Evolutionary conservation across 1,140 invertebrate genomes (phyloP).

Genomic region (Varroa destructor): DNA sequence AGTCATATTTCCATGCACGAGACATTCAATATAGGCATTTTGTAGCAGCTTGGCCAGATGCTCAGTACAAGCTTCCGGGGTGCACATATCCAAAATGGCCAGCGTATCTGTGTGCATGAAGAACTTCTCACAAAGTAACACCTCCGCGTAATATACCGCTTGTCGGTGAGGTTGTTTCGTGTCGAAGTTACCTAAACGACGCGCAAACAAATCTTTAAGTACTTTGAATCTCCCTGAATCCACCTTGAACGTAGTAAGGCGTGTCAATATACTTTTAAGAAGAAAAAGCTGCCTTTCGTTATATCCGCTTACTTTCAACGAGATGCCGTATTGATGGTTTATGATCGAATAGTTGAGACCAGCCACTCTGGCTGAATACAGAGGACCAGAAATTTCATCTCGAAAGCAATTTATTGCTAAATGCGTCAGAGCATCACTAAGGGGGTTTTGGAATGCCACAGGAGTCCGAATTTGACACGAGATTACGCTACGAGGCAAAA

Average conservation of each 20-base stretch:
- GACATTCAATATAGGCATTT: slow-evolving; percentile 55
- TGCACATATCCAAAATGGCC: too few relatives aligned
- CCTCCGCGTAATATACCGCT: slow-evolving; percentile 71
- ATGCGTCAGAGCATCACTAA: slow-evolving; percentile 63
- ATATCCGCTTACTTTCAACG: slow-evolving; percentile 59
- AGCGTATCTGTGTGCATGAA: slow-evolving; percentile 43
- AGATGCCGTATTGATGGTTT: slow-evolving; percentile 60
- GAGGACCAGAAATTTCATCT: slow-evolving; percentile 77
- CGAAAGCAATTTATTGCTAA: slow-evolving; percentile 66
- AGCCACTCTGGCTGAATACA: slow-evolving; percentile 77
- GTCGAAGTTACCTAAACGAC: slow-evolving; percentile 54
- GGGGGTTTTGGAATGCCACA: slow-evolving; percentile 67
- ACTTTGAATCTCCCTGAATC: slow-evolving; percentile 74
- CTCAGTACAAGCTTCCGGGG: too few relatives aligned
- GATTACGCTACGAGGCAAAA: slow-evolving; percentile 49
- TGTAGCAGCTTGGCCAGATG: too few relatives aligned
- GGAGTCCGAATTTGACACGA: slow-evolving; percentile 48
- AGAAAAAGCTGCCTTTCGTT: slow-evolving; percentile 77
- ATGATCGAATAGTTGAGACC: slow-evolving; percentile 65
- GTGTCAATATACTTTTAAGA: slow-evolving; percentile 70
- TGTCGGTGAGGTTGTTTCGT: slow-evolving; percentile 85
- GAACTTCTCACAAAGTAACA: slow-evolving; percentile 64
- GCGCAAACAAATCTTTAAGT: slow-evolving; percentile 63
- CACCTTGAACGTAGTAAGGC: slow-evolving; percentile 63
- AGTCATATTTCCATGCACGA: slow-evolving; percentile 70